phyloP scores from a whole-genome alignment of 2,797 vertebrate species.

The Moxostoma hubbsi region DNA sequence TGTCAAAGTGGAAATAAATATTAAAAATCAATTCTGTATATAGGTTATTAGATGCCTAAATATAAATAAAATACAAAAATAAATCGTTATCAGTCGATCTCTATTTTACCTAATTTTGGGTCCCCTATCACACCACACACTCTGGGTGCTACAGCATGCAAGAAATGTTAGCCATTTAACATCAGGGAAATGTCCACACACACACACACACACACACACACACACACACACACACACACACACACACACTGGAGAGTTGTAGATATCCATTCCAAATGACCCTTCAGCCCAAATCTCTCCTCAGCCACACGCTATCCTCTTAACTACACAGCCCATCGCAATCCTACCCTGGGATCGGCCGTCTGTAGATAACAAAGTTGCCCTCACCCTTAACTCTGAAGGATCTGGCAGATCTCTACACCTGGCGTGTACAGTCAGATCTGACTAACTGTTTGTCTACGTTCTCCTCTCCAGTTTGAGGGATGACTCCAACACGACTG shows the following conservation, averaged over 20 bases:
- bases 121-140: background rate
- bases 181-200: constrained; percentile 20
- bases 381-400: constrained; percentile 6
- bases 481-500: constrained; percentile 13
- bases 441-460: background rate
- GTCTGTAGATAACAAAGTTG: background rate
- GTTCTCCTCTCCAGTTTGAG: constrained; percentile 7
- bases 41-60: too few relatives aligned
- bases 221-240: background rate
- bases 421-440: constrained; percentile 19
- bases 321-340: constrained; percentile 4
- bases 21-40: too few relatives aligned
- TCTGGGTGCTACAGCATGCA: background rate
- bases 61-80: too few relatives aligned
- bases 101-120: background rate
- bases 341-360: background rate
- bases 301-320: constrained; percentile 19
- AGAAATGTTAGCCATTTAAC: background rate
- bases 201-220: background rate
- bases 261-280: constrained; percentile 31
- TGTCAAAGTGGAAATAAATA: too few relatives aligned
- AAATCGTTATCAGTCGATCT: too few relatives aligned
- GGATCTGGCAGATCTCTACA: constrained; percentile 7
- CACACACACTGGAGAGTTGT: background rate
- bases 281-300: constrained; percentile 7